Conservation (phyloP, 2,797 vertebrate species). For the Urocyon cinereoargenteus region DNA sequence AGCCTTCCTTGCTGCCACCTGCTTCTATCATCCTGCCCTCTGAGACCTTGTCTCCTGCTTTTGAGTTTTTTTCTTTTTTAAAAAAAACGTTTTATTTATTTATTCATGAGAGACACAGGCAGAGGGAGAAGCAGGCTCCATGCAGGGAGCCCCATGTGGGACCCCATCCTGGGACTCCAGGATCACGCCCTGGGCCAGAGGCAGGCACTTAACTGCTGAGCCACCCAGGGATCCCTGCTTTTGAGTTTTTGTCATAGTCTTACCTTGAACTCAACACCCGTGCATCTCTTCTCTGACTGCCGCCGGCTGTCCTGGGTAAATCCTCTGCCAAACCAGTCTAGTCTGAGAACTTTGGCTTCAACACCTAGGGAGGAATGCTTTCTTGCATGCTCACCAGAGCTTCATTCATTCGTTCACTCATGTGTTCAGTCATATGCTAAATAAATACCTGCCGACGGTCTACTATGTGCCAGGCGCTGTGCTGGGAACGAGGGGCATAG, state of each 20-base stretch:
- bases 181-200: no score
- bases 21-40: not conserved
- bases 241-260: not conserved
- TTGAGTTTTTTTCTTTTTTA: not conserved
- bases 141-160: no score
- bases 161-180: no score
- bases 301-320: not conserved
- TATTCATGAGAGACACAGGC: no score
- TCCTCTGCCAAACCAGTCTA: not conserved
- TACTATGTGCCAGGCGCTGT: not conserved
- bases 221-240: not conserved
- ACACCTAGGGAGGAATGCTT: not conserved
- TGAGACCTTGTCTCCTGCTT: not conserved
- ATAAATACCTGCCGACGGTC: no score
- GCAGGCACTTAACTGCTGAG: no score
- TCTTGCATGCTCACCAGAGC: not conserved
- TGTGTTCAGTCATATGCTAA: not conserved
- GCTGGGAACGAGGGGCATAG: not conserved
- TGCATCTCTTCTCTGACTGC: not conserved
- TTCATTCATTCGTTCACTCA: not conserved
- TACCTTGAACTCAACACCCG: not conserved
- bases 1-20: not conserved
- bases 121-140: no score
- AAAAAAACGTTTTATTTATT: no score
- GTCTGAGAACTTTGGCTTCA: not conserved